Percentiles rank a stretch among this genome's conserved stretches.
Conservation (phyloP, 92 coral and sea anemone genomes). For the Virgularia gustaviana region DNA sequence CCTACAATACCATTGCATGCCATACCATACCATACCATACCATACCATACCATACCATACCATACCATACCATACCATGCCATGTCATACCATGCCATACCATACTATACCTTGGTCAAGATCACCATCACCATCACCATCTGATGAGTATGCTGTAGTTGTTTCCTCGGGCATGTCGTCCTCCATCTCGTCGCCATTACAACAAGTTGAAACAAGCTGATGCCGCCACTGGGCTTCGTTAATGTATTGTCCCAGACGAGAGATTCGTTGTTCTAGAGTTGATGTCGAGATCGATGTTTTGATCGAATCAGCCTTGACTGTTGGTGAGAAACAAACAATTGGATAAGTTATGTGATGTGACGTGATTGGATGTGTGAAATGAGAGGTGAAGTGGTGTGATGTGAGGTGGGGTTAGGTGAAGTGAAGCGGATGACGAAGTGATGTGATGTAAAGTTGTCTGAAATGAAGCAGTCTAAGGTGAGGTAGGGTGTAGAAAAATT, state of each 20-base stretch:
- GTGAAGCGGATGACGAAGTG: not conserved
- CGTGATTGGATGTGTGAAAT: not conserved
- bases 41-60: too few relatives aligned
- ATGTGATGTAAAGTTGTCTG: not conserved
- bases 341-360: not conserved
- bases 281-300: conserved; percentile 58
- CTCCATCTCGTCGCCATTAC: conserved; percentile 21
- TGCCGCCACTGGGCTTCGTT: conserved; percentile 96
- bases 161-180: conserved; percentile 21
- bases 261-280: conserved; percentile 79
- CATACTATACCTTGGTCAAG: too few relatives aligned
- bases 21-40: too few relatives aligned
- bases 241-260: conserved; percentile 89
- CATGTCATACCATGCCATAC: too few relatives aligned
- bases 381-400: not conserved
- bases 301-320: conserved; percentile 65
- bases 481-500: not conserved
- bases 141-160: not conserved
- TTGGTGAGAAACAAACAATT: not conserved
- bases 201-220: conserved; percentile 72
- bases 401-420: not conserved
- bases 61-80: too few relatives aligned
- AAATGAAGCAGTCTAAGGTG: not conserved
- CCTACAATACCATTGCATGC: too few relatives aligned
- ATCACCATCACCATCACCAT: conserved; percentile 18